Evolutionary conservation across 1,140 invertebrate genomes (phyloP).

Genomic region (Colletes latitarsis): DNA sequence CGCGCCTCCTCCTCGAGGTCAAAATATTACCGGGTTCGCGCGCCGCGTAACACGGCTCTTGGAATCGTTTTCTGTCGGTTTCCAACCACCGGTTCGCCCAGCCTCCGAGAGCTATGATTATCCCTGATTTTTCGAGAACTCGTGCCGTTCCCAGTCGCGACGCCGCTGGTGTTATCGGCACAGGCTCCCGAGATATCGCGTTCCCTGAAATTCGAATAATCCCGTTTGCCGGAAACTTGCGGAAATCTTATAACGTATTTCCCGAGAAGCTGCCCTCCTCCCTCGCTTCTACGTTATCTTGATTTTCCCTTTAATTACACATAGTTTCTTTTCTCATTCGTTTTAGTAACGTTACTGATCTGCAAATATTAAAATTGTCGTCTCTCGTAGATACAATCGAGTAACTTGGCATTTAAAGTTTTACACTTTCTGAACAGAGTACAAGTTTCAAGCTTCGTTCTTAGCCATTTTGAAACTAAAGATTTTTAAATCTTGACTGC

Average conservation of each 20-base stretch:
- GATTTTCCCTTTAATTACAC: too few species aligned
- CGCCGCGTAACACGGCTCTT: conserved; percentile 4
- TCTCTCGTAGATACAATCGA: too few species aligned
- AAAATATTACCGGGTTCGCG: conserved; percentile 47
- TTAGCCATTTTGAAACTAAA: too few species aligned
- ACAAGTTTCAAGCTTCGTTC: too few species aligned
- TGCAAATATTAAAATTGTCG: too few species aligned
- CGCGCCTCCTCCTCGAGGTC: conserved; percentile 49
- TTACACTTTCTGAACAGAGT: too few species aligned
- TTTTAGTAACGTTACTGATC: too few species aligned
- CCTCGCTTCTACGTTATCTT: too few species aligned
- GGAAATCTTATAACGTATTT: neutral
- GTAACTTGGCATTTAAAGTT: too few species aligned
- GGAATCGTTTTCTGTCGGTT: conserved; percentile 57
- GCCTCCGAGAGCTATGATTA: conserved; percentile 31
- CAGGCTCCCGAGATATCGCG: neutral
- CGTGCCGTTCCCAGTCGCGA: neutral
- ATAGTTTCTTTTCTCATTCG: too few species aligned
- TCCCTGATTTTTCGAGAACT: conserved; percentile 24
- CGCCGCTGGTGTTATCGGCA: neutral
- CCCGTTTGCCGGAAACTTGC: conserved; percentile 6
- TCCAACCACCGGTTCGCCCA: conserved; percentile 50
- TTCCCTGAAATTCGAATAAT: conserved; percentile 25
- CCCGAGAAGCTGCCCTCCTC: neutral
- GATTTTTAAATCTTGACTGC: too few species aligned